phyloP scores from a whole-genome alignment of 37 sponge, comb jelly and placozoan genomes.

The Sycon ciliatum region DNA sequence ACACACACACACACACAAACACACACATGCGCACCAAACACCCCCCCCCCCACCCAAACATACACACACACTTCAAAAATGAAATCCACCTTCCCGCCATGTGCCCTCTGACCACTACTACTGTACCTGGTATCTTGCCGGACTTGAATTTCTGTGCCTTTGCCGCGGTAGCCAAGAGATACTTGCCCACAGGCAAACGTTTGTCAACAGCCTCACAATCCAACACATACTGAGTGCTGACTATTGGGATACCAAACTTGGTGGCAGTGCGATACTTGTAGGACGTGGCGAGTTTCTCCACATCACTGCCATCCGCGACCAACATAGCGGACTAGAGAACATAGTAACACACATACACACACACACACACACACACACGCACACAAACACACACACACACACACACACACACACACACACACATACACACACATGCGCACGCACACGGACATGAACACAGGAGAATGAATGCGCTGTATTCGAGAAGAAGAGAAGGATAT shows the following conservation, averaged over 20 bases:
- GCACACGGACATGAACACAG: too few species aligned
- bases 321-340: constrained; percentile 52
- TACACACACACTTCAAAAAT: not conserved
- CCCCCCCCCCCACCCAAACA: not conserved
- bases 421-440: not conserved
- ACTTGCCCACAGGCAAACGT: constrained; percentile 63
- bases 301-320: constrained; percentile 71
- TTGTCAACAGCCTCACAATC: constrained; percentile 48
- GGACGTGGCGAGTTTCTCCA: constrained; percentile 48
- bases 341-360: not conserved
- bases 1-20: too few species aligned
- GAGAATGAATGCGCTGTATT: too few species aligned
- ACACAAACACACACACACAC: too few species aligned
- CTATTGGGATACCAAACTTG: constrained; percentile 82
- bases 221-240: constrained; percentile 55
- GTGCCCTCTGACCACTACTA: not conserved
- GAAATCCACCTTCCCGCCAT: not conserved
- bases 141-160: constrained; percentile 58
- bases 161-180: constrained; percentile 67
- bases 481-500: too few species aligned
- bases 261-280: constrained; percentile 82
- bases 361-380: too few species aligned
- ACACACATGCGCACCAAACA: too few species aligned
- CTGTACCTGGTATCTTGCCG: constrained; percentile 80
- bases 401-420: not conserved